Conservation (phyloP, 1,140 invertebrate species). For the Protaetia brevitarsis region DNA sequence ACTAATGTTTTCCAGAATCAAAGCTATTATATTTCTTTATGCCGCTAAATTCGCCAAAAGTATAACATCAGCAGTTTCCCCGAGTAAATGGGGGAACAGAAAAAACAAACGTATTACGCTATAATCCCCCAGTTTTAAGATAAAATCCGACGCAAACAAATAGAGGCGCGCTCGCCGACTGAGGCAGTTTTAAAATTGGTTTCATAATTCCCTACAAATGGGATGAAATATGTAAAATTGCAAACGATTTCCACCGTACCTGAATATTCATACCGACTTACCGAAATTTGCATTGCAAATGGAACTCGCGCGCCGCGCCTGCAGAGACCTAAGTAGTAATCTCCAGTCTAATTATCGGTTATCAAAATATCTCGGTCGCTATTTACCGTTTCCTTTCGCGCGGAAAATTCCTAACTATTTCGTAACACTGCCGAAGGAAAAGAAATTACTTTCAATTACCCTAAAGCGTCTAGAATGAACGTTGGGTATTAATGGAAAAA, state of each 20-base stretch:
- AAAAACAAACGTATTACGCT: conserved; percentile 12
- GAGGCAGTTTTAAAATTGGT: conserved; percentile 25
- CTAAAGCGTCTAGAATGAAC: too few relatives aligned
- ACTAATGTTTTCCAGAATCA: too few relatives aligned
- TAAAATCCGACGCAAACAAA: not conserved
- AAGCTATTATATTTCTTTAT: too few relatives aligned
- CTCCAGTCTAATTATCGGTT: conserved; percentile 24
- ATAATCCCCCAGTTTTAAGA: conserved; percentile 18
- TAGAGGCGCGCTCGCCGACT: not conserved
- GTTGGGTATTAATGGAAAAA: not conserved
- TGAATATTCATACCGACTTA: conserved; percentile 25
- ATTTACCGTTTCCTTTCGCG: not conserved
- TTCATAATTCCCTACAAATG: conserved; percentile 28
- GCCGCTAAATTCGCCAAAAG: too few relatives aligned
- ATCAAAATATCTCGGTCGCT: conserved; percentile 24
- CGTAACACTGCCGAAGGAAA: not conserved
- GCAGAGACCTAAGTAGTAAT: conserved; percentile 20
- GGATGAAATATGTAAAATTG: conserved; percentile 28
- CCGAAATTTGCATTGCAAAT: conserved; percentile 26
- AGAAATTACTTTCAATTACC: not conserved
- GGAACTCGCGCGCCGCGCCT: not conserved
- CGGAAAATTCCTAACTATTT: not conserved
- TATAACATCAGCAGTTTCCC: too few relatives aligned
- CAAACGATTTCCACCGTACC: conserved; percentile 15
- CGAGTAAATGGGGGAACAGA: too few relatives aligned